Base-by-base conservation (phyloP, 2,888 invertebrate genomes). In the Rhagonycha lutea region DNA sequence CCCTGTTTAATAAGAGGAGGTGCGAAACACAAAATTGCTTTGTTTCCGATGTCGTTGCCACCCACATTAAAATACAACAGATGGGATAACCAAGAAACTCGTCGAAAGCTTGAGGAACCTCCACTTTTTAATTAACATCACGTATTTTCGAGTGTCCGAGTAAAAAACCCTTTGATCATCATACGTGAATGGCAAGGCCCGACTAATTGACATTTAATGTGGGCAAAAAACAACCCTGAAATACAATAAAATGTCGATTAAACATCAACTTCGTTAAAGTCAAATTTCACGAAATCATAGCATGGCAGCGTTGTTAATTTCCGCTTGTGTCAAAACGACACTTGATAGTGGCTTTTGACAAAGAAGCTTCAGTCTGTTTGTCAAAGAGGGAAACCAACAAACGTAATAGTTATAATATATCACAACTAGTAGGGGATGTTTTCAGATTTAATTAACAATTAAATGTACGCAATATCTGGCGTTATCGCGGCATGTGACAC, bases 311-410 rank as follows among this genome's bases (percentile, higher is more conserved):
- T 72, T 74, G 84, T 84, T 84, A 84, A 84, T 84, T 84, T 84
- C 84, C 84, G 82, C 72, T 80, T 73, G 77, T 82, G 83, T 83
- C 83, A 83, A 80, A 81, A 78, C 80, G 83, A 81, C 83, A 83
- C 83, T 82, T 81, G 83, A 83, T 83, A 82, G 75, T 65, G 77
- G 72, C 73, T 68, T 72, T 68, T 73, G 76, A 78, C 76, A 79
- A 76, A 75, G 78, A 70, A 73, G 72, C 63, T 68, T 74, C 72
- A 71, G 74, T 70, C 69, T 72, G 73, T 72, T 61, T 68, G 74
- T 12, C 14, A 61, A 32, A 29, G 14, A 69, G 67, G 69, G 47
- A 70, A 62, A 28, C n/a, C 29, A 14, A 65, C 23, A 24, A 68
- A 74, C 71, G 69, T 69, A 72, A 61, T 60, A 69, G 32, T 61